phyloP scores from a whole-genome alignment of 2,797 vertebrate species.

The Acanthurus lineatus region DNA sequence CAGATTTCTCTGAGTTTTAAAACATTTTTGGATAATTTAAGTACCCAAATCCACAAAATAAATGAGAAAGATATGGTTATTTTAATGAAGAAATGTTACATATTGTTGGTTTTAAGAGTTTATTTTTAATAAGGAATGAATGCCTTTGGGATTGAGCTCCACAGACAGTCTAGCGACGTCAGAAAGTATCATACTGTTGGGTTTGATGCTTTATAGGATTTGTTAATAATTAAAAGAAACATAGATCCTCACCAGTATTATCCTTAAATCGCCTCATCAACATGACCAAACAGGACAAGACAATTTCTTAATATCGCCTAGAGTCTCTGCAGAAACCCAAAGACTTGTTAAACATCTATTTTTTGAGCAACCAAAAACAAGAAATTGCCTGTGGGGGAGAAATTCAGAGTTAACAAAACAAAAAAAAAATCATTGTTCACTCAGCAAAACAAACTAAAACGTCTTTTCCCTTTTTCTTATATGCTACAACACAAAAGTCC shows the following conservation, averaged over 20 bases:
- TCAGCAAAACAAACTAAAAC: slow-evolving; percentile 13
- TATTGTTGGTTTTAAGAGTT: too few species aligned
- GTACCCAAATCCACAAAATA: too few species aligned
- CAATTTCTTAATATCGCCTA: neutral
- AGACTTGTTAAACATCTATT: neutral
- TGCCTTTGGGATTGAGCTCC: too few species aligned
- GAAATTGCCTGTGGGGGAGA: slow-evolving; percentile 18
- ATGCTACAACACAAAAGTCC: slow-evolving; percentile 11
- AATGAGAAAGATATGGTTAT: too few species aligned
- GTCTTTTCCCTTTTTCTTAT: neutral
- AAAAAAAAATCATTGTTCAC: neutral
- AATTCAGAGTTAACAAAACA: slow-evolving; percentile 10
- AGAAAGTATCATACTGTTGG: too few species aligned
- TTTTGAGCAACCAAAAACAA: slow-evolving; percentile 3
- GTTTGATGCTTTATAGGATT: too few species aligned
- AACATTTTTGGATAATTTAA: too few species aligned
- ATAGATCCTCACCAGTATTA: neutral
- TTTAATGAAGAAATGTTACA: too few species aligned
- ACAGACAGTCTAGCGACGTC: too few species aligned
- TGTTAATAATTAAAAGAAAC: neutral
- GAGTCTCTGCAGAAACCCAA: neutral
- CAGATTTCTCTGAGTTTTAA: too few species aligned
- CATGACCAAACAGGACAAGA: neutral
- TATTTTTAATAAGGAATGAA: too few species aligned
- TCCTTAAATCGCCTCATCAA: neutral